Percentiles rank a stretch among this genome's conserved stretches.
These are phyloP conservation scores for Cistogaster globosa DNA, from an alignment of 2,888 invertebrate genomes.

Conservation along the genomic window DNA sequence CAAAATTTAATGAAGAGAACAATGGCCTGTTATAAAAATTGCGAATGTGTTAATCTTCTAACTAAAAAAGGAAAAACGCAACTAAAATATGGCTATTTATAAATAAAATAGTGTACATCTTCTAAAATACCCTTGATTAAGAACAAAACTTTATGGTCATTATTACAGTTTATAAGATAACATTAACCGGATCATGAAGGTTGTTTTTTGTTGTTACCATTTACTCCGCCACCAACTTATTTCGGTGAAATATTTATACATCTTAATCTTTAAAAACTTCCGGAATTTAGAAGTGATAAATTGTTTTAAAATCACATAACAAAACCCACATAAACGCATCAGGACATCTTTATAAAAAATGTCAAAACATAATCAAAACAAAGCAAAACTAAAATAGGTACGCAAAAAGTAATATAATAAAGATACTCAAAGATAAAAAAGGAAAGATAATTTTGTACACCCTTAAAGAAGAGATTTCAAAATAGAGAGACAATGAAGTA, in stretches of 20 bases:
- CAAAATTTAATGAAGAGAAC: no score
- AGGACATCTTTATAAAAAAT: conserved; percentile 49
- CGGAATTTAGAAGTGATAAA: conserved; percentile 53
- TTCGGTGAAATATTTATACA: conserved; percentile 32
- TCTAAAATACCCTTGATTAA: no score
- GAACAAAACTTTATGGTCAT: neutral
- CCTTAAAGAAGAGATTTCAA: conserved; percentile 11
- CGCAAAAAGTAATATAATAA: conserved; percentile 30
- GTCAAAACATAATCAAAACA: conserved; percentile 7
- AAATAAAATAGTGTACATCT: no score
- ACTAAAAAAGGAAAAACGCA: no score
- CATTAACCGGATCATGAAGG: neutral
- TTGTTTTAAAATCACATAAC: conserved; percentile 46
- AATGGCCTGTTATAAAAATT: no score
- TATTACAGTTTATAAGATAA: neutral
- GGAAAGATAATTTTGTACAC: conserved; percentile 49
- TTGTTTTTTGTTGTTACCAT: no score
- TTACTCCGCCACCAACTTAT: neutral
- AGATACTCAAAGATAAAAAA: neutral
- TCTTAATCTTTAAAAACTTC: conserved; percentile 38
- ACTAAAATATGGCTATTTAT: no score
- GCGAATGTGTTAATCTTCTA: no score
- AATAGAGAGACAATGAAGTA: neutral
- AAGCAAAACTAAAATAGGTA: conserved; percentile 21
- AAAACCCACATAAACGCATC: conserved; percentile 40